Percentiles rank a stretch among this genome's conserved stretches.
phyloP scores from a whole-genome alignment of 53 echinoderm and acorn worm genomes.

The Holothuria leucospilota region DNA sequence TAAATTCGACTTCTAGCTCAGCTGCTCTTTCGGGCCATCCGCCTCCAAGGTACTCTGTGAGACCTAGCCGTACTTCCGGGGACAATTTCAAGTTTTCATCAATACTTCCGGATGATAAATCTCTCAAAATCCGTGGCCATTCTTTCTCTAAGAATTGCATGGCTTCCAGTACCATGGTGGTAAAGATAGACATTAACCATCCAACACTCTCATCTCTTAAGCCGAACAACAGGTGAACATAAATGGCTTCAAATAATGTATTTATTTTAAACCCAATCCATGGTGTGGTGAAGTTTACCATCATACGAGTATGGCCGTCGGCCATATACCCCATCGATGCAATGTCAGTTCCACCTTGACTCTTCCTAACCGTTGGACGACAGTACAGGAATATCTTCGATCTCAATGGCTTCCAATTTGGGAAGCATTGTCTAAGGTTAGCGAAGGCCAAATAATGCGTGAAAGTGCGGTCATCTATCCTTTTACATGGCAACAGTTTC shows the following conservation, averaged over 20 bases:
- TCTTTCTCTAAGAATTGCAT: constrained; percentile 2
- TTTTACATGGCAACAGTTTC: not conserved
- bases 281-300: not conserved
- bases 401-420: not conserved
- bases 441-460: not conserved
- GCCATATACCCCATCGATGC: not conserved
- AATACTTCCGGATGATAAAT: constrained; percentile 3
- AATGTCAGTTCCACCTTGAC: constrained; percentile 7
- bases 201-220: not conserved
- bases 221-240: constrained; percentile 4
- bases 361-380: not conserved
- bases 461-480: not conserved
- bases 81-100: not conserved
- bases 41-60: not conserved
- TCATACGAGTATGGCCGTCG: too few relatives aligned
- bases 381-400: not conserved
- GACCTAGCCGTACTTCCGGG: not conserved
- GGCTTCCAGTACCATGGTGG: constrained; percentile 12
- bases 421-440: not conserved
- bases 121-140: constrained; percentile 14
- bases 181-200: not conserved
- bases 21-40: not conserved
- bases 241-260: constrained; percentile 16
- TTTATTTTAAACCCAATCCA: not conserved
- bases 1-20: not conserved